phyloP scores from a whole-genome alignment of 2,888 invertebrate species.

The Nomada flava region DNA sequence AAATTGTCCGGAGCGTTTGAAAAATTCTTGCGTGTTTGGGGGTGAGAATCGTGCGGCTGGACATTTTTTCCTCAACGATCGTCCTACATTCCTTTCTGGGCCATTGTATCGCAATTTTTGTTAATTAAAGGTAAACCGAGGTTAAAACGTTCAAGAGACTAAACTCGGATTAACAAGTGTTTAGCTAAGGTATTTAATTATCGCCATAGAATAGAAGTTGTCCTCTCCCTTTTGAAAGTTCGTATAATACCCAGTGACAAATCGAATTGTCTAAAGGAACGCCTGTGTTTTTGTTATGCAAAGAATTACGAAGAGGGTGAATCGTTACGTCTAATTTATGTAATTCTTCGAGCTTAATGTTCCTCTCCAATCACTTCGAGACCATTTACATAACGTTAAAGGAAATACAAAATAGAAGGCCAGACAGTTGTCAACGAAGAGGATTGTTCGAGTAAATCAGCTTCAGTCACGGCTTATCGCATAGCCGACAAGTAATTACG shows the following conservation, averaged over 20 bases:
- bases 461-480: slow-evolving; percentile 4
- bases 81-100: not conserved
- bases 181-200: slow-evolving; percentile 14
- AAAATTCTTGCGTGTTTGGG: slow-evolving; percentile 7
- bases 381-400: too few relatives aligned
- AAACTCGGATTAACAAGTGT: not conserved
- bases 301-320: too few relatives aligned
- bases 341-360: too few relatives aligned
- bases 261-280: too few relatives aligned
- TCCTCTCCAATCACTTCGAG: too few relatives aligned
- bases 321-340: too few relatives aligned
- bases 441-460: slow-evolving; percentile 14
- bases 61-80: not conserved
- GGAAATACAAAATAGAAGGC: too few relatives aligned
- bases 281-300: too few relatives aligned
- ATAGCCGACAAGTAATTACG: slow-evolving; percentile 10
- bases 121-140: not conserved
- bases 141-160: not conserved
- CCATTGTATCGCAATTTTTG: not conserved
- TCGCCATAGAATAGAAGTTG: not conserved
- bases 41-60: not conserved
- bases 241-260: too few relatives aligned
- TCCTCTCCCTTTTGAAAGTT: not conserved
- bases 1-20: slow-evolving; percentile 24
- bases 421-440: not conserved